These are phyloP conservation scores for Trimorus sp. DNA, from an alignment of 2,888 invertebrate genomes.

Conservation along the genomic window DNA sequence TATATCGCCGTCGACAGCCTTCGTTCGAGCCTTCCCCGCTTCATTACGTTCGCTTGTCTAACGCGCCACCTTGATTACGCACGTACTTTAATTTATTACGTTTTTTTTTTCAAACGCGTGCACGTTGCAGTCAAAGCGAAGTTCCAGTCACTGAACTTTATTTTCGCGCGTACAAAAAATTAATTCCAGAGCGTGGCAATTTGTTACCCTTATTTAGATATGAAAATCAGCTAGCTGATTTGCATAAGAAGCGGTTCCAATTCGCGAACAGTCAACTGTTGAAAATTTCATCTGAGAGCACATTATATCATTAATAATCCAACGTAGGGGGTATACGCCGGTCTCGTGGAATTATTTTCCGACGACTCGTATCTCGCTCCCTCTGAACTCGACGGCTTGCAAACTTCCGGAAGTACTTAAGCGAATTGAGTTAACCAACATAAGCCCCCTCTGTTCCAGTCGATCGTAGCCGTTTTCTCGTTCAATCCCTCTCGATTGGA, in stretches of 20 bases:
- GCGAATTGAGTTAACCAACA: slow-evolving; percentile 63
- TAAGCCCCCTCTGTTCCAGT: slow-evolving; percentile 59
- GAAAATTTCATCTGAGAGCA: slow-evolving; percentile 49
- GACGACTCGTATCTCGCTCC: slow-evolving; percentile 42
- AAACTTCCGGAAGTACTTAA: slow-evolving; percentile 65
- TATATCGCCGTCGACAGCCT: slow-evolving; percentile 8
- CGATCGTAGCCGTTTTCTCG: slow-evolving; percentile 61
- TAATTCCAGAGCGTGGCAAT: neutral
- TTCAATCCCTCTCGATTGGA: slow-evolving; percentile 59
- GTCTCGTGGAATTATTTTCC: slow-evolving; percentile 50
- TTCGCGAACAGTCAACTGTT: slow-evolving; percentile 51
- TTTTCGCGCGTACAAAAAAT: neutral
- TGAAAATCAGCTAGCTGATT: slow-evolving; percentile 42
- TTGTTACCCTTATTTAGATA: slow-evolving; percentile 41
- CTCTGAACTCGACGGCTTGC: slow-evolving; percentile 43
- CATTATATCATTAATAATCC: slow-evolving; percentile 62
- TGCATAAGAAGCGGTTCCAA: slow-evolving; percentile 43
- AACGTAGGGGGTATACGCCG: slow-evolving; percentile 28
- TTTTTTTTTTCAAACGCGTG: no score
- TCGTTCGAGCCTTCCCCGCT: slow-evolving; percentile 20
- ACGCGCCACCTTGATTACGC: no score
- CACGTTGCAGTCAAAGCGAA: no score
- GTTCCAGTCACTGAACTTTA: no score
- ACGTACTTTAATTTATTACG: no score
- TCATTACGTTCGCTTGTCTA: slow-evolving; percentile 35